Percentiles rank a stretch among this genome's conserved stretches.
Evolutionary conservation across 2,888 invertebrate genomes (phyloP).

Genomic region (Rhingia rostrata): DNA sequence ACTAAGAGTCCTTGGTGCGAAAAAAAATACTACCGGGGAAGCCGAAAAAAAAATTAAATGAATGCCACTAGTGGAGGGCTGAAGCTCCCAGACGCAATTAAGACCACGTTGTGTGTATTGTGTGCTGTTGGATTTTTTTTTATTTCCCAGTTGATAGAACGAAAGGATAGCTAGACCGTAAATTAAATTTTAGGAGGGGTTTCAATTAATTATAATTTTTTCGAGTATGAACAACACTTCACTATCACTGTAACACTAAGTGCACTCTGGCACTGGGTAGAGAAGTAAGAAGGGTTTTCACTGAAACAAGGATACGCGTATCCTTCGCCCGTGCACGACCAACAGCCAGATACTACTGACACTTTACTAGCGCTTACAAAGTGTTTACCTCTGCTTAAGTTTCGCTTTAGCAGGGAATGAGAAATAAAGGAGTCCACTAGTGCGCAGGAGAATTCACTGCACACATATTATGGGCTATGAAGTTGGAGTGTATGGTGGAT

Average conservation of each 20-base stretch:
- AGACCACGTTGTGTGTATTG: constrained; percentile 8
- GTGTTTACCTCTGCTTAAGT: constrained; percentile 57
- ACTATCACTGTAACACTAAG: constrained; percentile 20
- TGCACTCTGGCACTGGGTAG: constrained; percentile 7
- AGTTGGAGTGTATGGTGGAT: constrained; percentile 34
- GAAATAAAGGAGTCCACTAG: neutral
- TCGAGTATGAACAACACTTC: constrained; percentile 2
- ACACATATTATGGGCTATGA: neutral
- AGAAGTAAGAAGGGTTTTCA: constrained; percentile 29
- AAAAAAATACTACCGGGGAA: neutral
- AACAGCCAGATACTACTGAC: constrained; percentile 69
- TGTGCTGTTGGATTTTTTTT: constrained; percentile 40
- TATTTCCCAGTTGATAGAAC: neutral
- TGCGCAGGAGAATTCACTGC: constrained; percentile 58
- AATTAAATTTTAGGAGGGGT: constrained; percentile 8
- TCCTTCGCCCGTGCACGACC: constrained; percentile 67
- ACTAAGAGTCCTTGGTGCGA: constrained; percentile 48
- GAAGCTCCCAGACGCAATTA: constrained; percentile 48
- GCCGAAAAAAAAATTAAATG: constrained; percentile 9
- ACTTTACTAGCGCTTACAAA: constrained; percentile 38
- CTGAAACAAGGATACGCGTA: constrained; percentile 41
- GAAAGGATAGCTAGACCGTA: neutral
- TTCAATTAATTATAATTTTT: neutral
- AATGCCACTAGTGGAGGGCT: constrained; percentile 27
- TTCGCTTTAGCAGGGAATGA: neutral